Conservation (phyloP, 1,140 invertebrate genomes). For the Drosophila nebulosa region DNA sequence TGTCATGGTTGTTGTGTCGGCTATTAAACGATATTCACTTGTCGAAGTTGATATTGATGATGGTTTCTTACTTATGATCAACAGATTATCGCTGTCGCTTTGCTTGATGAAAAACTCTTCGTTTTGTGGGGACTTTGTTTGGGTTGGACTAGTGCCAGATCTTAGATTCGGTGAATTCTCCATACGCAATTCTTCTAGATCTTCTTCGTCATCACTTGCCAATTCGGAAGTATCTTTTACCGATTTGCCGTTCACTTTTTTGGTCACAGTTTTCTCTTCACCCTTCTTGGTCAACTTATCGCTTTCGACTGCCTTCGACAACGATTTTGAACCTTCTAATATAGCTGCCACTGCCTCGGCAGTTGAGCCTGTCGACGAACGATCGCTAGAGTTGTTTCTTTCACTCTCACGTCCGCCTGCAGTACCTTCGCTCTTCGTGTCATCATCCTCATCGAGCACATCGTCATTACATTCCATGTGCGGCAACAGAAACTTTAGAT, state of each 20-base stretch:
- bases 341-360: background rate
- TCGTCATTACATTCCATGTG: slow-evolving; percentile 21
- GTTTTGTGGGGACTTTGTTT: background rate
- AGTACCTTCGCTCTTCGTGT: slow-evolving; percentile 13
- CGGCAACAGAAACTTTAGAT: slow-evolving; percentile 41
- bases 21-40: slow-evolving; percentile 20
- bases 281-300: background rate
- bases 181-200: background rate
- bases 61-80: slow-evolving; percentile 55
- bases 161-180: background rate
- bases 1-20: slow-evolving; percentile 9
- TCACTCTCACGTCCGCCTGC: slow-evolving; percentile 20
- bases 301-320: slow-evolving; percentile 16
- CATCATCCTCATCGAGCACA: background rate
- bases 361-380: background rate
- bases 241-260: background rate
- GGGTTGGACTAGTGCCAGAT: background rate
- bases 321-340: slow-evolving; percentile 14
- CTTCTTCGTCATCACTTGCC: background rate
- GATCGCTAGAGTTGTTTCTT: slow-evolving; percentile 30
- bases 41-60: background rate
- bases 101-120: slow-evolving; percentile 58
- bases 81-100: slow-evolving; percentile 15
- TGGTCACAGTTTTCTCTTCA: background rate
- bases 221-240: background rate